These are phyloP conservation scores for Carcinoscorpius rotundicauda DNA, from an alignment of 1,140 invertebrate genomes.

Conservation along the genomic window DNA sequence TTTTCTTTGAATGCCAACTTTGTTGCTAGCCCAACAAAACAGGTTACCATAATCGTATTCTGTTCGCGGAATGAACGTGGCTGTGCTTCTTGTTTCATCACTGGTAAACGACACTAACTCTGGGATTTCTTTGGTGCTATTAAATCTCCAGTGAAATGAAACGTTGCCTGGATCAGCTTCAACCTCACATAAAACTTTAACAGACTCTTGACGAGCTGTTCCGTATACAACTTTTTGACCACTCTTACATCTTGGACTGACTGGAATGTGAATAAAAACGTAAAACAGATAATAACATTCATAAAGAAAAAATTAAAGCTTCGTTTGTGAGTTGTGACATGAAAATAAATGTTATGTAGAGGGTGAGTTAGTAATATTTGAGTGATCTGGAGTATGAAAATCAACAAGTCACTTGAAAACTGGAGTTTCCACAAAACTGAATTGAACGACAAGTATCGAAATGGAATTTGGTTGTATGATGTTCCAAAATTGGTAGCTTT, in stretches of 20 bases:
- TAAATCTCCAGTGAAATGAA: constrained; percentile 32
- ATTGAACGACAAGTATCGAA: no score
- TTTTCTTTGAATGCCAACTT: constrained; percentile 26
- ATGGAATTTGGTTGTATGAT: no score
- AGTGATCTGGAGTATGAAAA: no score
- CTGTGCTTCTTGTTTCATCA: constrained; percentile 15
- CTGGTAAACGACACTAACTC: constrained; percentile 20
- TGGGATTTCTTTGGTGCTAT: constrained; percentile 19
- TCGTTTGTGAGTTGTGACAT: no score
- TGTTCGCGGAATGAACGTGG: constrained; percentile 23
- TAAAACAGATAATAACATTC: no score
- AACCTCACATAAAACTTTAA: constrained; percentile 65
- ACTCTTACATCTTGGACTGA: constrained; percentile 65
- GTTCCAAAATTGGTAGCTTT: no score
- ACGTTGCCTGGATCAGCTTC: constrained; percentile 69
- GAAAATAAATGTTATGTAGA: no score
- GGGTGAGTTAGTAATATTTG: no score
- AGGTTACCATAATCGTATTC: constrained; percentile 24
- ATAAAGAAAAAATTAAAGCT: no score
- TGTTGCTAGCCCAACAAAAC: constrained; percentile 28
- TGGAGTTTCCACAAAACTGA: constrained; percentile 52
- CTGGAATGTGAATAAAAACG: constrained; percentile 36
- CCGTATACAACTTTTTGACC: constrained; percentile 64
- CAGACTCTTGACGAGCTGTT: constrained; percentile 62
- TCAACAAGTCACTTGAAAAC: no score